A percentile compares a stretch with the other conserved stretches of the same genome.
phyloP scores from a whole-genome alignment of 2,888 invertebrate genomes.

The Chesias legatella region DNA sequence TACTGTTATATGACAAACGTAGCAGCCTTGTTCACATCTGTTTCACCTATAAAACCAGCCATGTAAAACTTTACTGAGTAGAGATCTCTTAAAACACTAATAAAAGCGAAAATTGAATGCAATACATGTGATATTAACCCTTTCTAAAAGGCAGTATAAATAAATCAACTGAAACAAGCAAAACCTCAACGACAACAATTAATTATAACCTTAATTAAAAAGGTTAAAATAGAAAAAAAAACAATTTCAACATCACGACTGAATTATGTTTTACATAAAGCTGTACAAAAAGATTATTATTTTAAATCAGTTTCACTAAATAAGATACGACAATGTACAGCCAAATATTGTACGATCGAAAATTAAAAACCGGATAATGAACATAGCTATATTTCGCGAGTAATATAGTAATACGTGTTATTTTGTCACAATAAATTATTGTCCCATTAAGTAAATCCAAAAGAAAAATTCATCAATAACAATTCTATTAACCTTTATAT shows the following conservation, averaged over 20 bases:
- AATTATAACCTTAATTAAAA: conserved; percentile 1
- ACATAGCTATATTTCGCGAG: too few species aligned
- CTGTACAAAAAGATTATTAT: too few species aligned
- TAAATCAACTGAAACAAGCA: neutral
- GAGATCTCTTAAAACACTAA: conserved; percentile 27
- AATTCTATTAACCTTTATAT: too few species aligned
- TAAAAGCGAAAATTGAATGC: conserved; percentile 21
- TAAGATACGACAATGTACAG: too few species aligned
- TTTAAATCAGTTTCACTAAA: too few species aligned
- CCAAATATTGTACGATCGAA: too few species aligned
- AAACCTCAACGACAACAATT: neutral
- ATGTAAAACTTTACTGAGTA: conserved; percentile 49
- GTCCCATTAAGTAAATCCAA: too few species aligned
- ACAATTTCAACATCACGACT: neutral
- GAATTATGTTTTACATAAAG: too few species aligned
- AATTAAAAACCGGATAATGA: too few species aligned
- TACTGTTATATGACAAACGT: conserved; percentile 60
- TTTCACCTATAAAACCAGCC: conserved; percentile 78
- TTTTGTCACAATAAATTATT: too few species aligned
- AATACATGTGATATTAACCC: conserved; percentile 7
- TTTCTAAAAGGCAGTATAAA: neutral
- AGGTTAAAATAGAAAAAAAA: conserved; percentile 7
- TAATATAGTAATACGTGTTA: too few species aligned
- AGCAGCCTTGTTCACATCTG: conserved; percentile 64
- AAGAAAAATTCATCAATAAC: too few species aligned